Percentiles rank a stretch among this genome's conserved stretches.
Evolutionary conservation across 2,888 invertebrate genomes (phyloP).

Genomic region (Helleia helle): DNA sequence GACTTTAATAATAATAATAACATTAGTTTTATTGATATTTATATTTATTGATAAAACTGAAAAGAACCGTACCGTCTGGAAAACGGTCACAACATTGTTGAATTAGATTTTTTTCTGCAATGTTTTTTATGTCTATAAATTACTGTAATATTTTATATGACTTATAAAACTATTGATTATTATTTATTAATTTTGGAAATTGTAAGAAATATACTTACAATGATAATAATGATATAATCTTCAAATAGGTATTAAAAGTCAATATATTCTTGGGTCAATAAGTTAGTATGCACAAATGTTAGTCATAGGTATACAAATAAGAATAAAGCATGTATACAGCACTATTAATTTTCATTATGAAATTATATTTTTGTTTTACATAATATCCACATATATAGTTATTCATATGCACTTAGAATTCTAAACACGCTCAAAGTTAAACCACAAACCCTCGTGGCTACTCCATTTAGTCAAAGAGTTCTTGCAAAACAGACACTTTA

Average conservation of each 20-base stretch:
- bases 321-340: not conserved
- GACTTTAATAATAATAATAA: too few species aligned
- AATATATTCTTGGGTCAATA: conserved; percentile 6
- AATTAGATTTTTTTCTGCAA: too few species aligned
- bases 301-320: conserved; percentile 6
- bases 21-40: too few species aligned
- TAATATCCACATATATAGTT: not conserved
- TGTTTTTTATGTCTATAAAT: too few species aligned
- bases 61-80: conserved; percentile 20
- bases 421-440: conserved; percentile 16
- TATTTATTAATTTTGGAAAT: too few species aligned
- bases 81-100: not conserved
- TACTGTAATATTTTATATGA: too few species aligned
- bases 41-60: too few species aligned
- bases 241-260: not conserved
- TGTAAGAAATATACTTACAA: too few species aligned
- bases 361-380: not conserved
- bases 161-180: too few species aligned
- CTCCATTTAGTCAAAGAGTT: conserved; percentile 41
- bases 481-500: conserved; percentile 68
- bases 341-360: not conserved
- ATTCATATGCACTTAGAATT: conserved; percentile 1
- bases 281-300: conserved; percentile 4
- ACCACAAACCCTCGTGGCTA: conserved; percentile 31
- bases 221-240: too few species aligned